Percentiles rank a stretch among this genome's conserved stretches.
Evolutionary conservation across 2,888 invertebrate genomes (phyloP).

Genomic region (Drosophila kuntzei): DNA sequence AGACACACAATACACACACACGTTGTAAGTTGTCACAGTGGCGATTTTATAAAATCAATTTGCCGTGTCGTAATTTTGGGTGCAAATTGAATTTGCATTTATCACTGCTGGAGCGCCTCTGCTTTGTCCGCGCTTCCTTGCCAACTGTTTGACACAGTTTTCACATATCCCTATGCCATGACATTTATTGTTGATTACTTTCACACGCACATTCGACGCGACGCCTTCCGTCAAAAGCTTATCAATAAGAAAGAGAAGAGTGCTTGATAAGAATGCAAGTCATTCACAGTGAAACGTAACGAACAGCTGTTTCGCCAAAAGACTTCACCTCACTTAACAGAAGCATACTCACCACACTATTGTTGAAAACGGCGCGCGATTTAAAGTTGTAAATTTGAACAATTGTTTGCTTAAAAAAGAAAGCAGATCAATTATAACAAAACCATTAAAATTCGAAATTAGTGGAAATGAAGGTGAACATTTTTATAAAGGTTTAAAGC

Average conservation of each 20-base stretch:
- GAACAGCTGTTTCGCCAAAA: slow-evolving; percentile 35
- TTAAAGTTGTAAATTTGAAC: too few relatives aligned
- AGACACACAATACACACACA: slow-evolving; percentile 8
- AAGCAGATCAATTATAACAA: too few relatives aligned
- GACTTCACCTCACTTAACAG: neutral
- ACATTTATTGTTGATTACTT: slow-evolving; percentile 77
- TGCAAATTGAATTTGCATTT: slow-evolving; percentile 47
- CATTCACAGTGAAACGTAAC: slow-evolving; percentile 39
- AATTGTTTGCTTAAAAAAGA: too few relatives aligned
- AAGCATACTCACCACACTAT: neutral
- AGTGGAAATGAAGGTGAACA: too few relatives aligned
- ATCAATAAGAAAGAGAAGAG: slow-evolving; percentile 38
- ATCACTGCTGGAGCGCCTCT: slow-evolving; percentile 50
- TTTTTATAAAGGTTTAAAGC: too few relatives aligned
- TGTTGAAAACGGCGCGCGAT: too few relatives aligned
- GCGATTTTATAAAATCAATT: slow-evolving; percentile 67
- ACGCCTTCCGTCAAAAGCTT: slow-evolving; percentile 36
- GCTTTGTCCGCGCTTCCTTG: slow-evolving; percentile 53
- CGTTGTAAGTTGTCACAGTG: neutral
- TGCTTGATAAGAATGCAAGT: slow-evolving; percentile 43
- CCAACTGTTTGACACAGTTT: slow-evolving; percentile 73
- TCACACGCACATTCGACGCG: slow-evolving; percentile 47
- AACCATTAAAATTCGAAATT: too few relatives aligned
- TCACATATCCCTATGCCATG: slow-evolving; percentile 48
- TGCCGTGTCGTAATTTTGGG: slow-evolving; percentile 68